Base-by-base conservation (phyloP, 2,888 invertebrate species). In the Lordiphosa andalusiaca region DNA sequence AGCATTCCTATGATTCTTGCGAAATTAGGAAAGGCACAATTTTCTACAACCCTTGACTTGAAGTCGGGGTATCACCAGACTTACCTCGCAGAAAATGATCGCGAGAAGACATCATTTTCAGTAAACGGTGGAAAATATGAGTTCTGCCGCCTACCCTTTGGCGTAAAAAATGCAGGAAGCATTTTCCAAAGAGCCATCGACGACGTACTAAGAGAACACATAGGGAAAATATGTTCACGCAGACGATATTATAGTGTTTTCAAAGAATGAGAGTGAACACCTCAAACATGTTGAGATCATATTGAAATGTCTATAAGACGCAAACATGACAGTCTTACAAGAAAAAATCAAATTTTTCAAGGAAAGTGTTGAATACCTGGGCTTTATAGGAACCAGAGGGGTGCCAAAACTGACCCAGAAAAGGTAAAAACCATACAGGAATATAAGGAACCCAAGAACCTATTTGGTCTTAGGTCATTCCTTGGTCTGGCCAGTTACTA, bases 111-210 rank as follows among this genome's bases (percentile, higher is more conserved):
- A 0, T 21, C 23, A 19, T 48, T 40, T 6, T 50, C 49, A n/a
- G 35, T 50, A 13, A 50, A 50, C 33, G 40, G 50, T 12, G 21
- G 50, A 35, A 50, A 50, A 12, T 50, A 50, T 12, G 40, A 35
- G 39, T 33, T 40, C 12, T 50, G 39, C n/a, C 39, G 49, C 1
- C 1, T 50, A 35, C 40, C 30, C n/a, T 33, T 50, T 12, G 50
- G 39, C 30, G 13, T 48, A 23, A 50, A 50, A 30, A 50, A 50
- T 35, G 40, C 33, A 0, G 50, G 10, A 12, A 35, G 50, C 10
- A 40, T 50, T 16, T 50, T 40, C 9, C 33, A 40, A 21, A 35
- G 40, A 21, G 21, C 50, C 3, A 50, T 40, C 5, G 50, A 40
- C 40, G 50, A 50, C 5, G 50, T 50, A 2, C 12, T 50, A 10